Evolutionary conservation across 1,140 invertebrate genomes (phyloP), one percentile per base, ranked within the genome.

Genomic region (Drosophila subpulchrella): DNA sequence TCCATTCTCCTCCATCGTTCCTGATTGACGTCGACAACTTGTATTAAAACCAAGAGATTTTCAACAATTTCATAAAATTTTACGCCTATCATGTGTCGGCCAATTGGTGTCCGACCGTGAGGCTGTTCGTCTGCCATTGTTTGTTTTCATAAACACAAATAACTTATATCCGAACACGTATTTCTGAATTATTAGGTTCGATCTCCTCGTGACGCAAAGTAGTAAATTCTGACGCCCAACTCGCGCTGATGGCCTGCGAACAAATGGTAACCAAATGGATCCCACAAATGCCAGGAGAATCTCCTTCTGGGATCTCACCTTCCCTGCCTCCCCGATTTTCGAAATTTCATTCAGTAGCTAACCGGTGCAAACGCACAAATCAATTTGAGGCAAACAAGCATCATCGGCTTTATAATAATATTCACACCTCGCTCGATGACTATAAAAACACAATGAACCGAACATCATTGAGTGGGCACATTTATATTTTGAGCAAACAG

Each of bases 91-190:
- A 85, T 85, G 81, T 86, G 81, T 70, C 47, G 47, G 38, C 24
- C n/a, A 60, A 30, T 47, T 55, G 47, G 20, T 20, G 2, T 56
- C 36, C 32, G 32, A 66, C 62, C 44, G 58, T 20, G 1, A 0
- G 20, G 20, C 47, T 59, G 42, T 20, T 47, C 39, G 20, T 12
- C 41, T 17, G 41, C 38, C 50, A 47, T 73, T 86, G 79, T 86
- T 86, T 86, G 84, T 86, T 86, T 86, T 83, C 44, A 88, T 83
- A 86, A 86, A 86, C 75, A 77, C 34, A 55, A 32, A 76, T 76
- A 67, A 76, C 75, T 73, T 82, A 78, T 78, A 66, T 58, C 73
- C 75, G 72, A 78, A 65, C 55, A 75, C 58, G 74, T 81, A 75
- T 68, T 74, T 86, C 65, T 82, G 79, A 85, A 78, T 82, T 85